phyloP scores from a whole-genome alignment of 2,113 vertebrate genomes.

The Casuarius casuarius region DNA sequence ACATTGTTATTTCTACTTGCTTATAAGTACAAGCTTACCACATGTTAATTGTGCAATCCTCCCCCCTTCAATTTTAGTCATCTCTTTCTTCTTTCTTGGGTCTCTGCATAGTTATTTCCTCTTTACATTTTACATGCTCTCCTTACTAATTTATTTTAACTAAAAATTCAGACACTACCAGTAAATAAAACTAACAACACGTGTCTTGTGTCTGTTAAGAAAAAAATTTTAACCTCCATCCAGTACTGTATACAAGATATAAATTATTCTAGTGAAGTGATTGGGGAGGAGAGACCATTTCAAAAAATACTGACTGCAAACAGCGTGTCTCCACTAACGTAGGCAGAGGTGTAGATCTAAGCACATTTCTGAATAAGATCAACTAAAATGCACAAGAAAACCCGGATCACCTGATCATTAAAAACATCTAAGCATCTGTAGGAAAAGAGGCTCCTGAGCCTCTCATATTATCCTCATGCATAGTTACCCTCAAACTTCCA shows the following conservation, averaged over 20 bases:
- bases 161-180: background rate
- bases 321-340: background rate
- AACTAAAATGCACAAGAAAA: background rate
- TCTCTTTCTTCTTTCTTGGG: background rate
- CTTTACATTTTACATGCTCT: background rate
- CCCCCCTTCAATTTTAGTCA: background rate
- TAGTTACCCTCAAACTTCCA: background rate
- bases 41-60: background rate
- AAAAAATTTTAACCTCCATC: background rate
- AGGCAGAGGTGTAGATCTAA: background rate
- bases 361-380: background rate
- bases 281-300: background rate
- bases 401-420: background rate
- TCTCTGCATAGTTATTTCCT: background rate
- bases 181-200: background rate
- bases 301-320: background rate
- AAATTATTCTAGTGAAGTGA: background rate
- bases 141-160: background rate
- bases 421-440: background rate
- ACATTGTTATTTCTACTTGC: constrained; percentile 28
- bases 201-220: background rate
- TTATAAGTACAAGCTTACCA: constrained; percentile 24
- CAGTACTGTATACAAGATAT: background rate
- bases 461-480: background rate
- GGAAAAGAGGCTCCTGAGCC: background rate